phyloP scores from a whole-genome alignment of 30 jellyfish, hydroid and myxozoan genomes.

The Cassiopea andromeda region DNA sequence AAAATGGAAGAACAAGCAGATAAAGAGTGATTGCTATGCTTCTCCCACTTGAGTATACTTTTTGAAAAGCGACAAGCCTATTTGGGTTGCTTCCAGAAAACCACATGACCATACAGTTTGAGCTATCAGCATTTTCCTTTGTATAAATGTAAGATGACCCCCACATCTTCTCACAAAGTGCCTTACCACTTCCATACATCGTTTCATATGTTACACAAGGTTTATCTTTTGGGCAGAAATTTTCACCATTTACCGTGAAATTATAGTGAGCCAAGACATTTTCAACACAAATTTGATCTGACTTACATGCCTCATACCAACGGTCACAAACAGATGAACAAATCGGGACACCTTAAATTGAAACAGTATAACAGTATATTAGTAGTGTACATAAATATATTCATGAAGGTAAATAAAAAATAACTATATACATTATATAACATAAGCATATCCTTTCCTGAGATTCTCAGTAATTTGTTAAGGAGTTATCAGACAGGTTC shows the following conservation, averaged over 20 bases:
- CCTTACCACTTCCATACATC: slow-evolving; percentile 87
- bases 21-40: neutral
- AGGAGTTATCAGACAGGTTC: too few species aligned
- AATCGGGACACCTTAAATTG: slow-evolving; percentile 72
- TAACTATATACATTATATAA: neutral
- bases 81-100: slow-evolving; percentile 70
- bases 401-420: too few species aligned
- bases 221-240: slow-evolving; percentile 70
- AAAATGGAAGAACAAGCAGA: neutral
- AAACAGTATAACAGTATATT: neutral
- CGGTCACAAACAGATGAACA: slow-evolving; percentile 84
- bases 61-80: slow-evolving; percentile 11
- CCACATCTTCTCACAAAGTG: slow-evolving; percentile 86
- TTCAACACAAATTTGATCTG: slow-evolving; percentile 78
- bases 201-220: slow-evolving; percentile 76
- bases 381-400: neutral
- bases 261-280: slow-evolving; percentile 72
- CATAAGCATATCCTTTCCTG: too few species aligned
- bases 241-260: slow-evolving; percentile 75
- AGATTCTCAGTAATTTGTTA: too few species aligned
- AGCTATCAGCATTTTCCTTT: slow-evolving; percentile 56
- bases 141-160: slow-evolving; percentile 70
- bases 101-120: slow-evolving; percentile 92
- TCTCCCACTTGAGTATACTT: neutral
- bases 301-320: slow-evolving; percentile 83